A percentile compares a stretch with the other conserved stretches of the same genome.
These are phyloP conservation scores for Thecophora atra DNA, from an alignment of 2,888 invertebrate genomes.

Conservation along the genomic window DNA sequence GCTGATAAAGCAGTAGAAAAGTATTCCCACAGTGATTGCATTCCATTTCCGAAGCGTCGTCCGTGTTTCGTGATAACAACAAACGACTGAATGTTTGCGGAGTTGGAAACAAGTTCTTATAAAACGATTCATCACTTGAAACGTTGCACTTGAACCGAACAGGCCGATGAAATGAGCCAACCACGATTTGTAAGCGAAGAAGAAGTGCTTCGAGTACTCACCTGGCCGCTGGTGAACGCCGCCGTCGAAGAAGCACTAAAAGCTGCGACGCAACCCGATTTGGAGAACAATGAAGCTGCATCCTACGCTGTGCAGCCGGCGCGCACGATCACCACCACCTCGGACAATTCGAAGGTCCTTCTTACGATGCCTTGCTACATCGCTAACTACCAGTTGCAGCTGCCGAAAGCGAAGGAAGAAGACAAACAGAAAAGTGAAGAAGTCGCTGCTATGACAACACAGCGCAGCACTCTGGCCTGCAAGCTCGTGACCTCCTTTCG, in stretches of 20 bases:
- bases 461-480: constrained; percentile 63
- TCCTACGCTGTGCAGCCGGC: constrained; percentile 56
- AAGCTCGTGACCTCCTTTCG: constrained; percentile 67
- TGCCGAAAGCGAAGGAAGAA: background rate
- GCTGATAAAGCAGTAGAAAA: background rate
- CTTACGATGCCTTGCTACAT: constrained; percentile 68
- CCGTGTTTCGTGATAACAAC: too few relatives aligned
- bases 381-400: constrained; percentile 55
- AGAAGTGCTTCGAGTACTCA: constrained; percentile 61
- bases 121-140: too few relatives aligned
- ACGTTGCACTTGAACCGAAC: too few relatives aligned
- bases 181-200: constrained; percentile 53
- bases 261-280: constrained; percentile 53
- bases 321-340: constrained; percentile 55
- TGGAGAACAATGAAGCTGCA: constrained; percentile 31
- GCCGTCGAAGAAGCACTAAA: constrained; percentile 65
- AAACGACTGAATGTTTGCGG: too few relatives aligned
- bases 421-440: background rate
- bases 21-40: too few relatives aligned
- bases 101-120: too few relatives aligned
- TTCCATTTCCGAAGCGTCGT: too few relatives aligned
- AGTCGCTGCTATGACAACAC: background rate
- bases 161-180: too few relatives aligned
- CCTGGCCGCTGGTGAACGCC: constrained; percentile 63
- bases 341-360: constrained; percentile 55